Percentiles rank a stretch among this genome's conserved stretches.
Evolutionary conservation across 2,797 vertebrate genomes (phyloP).

Genomic region (Semaprochilodus insignis): DNA sequence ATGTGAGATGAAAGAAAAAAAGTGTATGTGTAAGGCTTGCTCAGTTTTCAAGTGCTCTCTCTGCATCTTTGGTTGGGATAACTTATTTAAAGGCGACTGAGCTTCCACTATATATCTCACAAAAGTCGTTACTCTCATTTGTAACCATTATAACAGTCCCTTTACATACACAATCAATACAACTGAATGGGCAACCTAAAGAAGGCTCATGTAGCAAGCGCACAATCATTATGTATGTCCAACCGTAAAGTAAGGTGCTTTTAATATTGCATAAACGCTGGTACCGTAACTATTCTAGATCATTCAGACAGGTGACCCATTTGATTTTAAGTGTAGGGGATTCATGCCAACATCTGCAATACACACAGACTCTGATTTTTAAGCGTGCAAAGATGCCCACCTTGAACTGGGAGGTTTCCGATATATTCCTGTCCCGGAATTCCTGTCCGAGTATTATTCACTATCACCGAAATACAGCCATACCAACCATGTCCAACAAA

Average conservation of each 20-base stretch:
- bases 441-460: conserved; percentile 4
- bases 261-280: conserved; percentile 41
- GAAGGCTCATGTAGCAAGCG: conserved; percentile 31
- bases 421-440: background rate
- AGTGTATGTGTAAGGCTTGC: conserved; percentile 45
- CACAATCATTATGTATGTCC: conserved; percentile 26
- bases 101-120: conserved; percentile 27
- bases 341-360: conserved; percentile 48
- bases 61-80: conserved; percentile 48
- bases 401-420: background rate
- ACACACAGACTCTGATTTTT: conserved; percentile 20
- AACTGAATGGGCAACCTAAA: conserved; percentile 17
- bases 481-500: background rate
- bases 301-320: conserved; percentile 33
- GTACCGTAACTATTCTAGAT: conserved; percentile 34
- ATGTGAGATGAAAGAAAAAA: conserved; percentile 13
- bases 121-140: conserved; percentile 28
- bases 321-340: conserved; percentile 25
- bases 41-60: conserved; percentile 31
- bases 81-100: conserved; percentile 9
- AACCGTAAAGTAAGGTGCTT: conserved; percentile 40
- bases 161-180: conserved; percentile 16
- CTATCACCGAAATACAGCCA: background rate
- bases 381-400: conserved; percentile 11
- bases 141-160: conserved; percentile 33